Conservation (phyloP, 1,140 invertebrate species). For the Camponotus floridanus region DNA sequence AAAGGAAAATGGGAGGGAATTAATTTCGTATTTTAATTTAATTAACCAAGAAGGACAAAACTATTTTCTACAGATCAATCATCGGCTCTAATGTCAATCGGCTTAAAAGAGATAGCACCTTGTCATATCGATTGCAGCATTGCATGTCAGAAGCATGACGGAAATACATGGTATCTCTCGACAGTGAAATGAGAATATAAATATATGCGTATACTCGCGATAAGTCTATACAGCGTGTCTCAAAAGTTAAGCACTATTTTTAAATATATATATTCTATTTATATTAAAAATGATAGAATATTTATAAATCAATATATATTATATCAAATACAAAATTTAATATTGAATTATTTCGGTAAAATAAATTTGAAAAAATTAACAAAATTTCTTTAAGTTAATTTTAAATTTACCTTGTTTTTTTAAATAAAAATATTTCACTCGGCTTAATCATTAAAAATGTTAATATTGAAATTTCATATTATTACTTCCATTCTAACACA, state of each 20-base stretch:
- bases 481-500: neutral
- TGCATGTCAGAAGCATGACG: neutral
- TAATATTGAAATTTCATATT: neutral
- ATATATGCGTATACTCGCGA: neutral
- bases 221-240: too few relatives aligned
- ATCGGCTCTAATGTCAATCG: slow-evolving; percentile 51
- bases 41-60: slow-evolving; percentile 66
- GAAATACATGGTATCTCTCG: neutral
- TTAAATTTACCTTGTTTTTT: neutral
- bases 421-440: neutral
- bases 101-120: slow-evolving; percentile 6
- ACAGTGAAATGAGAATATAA: neutral
- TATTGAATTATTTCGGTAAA: neutral
- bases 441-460: neutral
- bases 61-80: slow-evolving; percentile 74
- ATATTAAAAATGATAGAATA: neutral
- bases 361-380: neutral
- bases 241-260: neutral
- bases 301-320: too few relatives aligned
- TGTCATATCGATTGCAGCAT: neutral
- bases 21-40: slow-evolving; percentile 73
- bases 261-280: too few relatives aligned
- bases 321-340: neutral
- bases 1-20: slow-evolving; percentile 2
- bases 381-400: slow-evolving; percentile 5